These are phyloP conservation scores for Monodelphis domestica DNA, from an alignment of 2,797 vertebrate species.

Conservation along the genomic window DNA sequence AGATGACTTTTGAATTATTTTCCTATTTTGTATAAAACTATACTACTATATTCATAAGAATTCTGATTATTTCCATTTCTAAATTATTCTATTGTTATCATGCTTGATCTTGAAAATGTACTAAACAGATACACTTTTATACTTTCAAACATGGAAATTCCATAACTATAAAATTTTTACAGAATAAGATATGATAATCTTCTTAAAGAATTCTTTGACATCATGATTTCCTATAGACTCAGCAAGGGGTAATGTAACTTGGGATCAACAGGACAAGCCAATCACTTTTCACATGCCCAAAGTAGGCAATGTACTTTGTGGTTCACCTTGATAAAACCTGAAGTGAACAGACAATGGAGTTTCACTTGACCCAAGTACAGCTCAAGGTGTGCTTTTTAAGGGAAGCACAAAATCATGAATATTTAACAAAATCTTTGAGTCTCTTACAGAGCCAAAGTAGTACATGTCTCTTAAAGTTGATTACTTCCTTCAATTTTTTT, in stretches of 20 bases:
- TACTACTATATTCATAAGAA: slow-evolving; percentile 35
- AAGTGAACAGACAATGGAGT: not conserved
- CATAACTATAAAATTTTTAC: not conserved
- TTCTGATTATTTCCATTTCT: slow-evolving; percentile 44
- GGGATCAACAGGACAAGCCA: not conserved
- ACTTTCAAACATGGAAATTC: slow-evolving; percentile 20
- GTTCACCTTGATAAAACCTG: not conserved
- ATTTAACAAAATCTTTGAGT: not conserved
- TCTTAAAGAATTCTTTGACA: slow-evolving; percentile 28
- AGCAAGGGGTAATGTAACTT: not conserved
- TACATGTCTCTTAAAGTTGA: not conserved
- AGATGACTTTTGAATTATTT: slow-evolving; percentile 46
- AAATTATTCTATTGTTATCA: slow-evolving; percentile 31
- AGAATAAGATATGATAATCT: no score
- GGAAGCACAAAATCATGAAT: not conserved
- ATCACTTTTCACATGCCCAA: slow-evolving; percentile 16
- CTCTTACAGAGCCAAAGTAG: not conserved
- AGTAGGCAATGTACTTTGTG: not conserved
- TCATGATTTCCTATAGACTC: not conserved
- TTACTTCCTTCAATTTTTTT: not conserved
- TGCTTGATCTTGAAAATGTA: slow-evolving; percentile 40
- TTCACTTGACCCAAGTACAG: slow-evolving; percentile 13
- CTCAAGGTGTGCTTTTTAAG: slow-evolving; percentile 27
- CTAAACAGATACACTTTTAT: slow-evolving; percentile 6
- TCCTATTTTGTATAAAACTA: slow-evolving; percentile 35